Evolutionary conservation across 2,888 invertebrate genomes (phyloP).

Genomic region (Dicyrtomina minuta): DNA sequence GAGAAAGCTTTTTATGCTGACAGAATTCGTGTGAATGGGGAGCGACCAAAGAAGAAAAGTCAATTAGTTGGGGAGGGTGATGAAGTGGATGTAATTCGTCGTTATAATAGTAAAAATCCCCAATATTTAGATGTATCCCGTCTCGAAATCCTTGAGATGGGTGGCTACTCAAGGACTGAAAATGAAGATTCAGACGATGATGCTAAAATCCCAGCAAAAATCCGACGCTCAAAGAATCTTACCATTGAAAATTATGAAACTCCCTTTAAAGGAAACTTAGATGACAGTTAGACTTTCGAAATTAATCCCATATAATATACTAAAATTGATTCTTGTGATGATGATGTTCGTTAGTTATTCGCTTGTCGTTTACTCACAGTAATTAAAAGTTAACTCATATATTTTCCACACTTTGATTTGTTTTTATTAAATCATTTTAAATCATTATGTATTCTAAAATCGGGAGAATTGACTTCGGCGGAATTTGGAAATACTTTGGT

Average conservation of each 20-base stretch:
- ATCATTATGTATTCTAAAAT: too few relatives aligned
- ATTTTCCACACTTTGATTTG: too few relatives aligned
- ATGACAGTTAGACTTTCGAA: background rate
- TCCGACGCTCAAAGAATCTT: slow-evolving; percentile 69
- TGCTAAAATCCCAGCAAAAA: slow-evolving; percentile 61
- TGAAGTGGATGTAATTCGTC: slow-evolving; percentile 76
- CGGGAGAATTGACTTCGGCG: too few relatives aligned
- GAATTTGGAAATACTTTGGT: too few relatives aligned
- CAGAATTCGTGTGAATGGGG: slow-evolving; percentile 76
- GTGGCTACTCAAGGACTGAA: slow-evolving; percentile 24
- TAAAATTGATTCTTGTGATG: too few relatives aligned
- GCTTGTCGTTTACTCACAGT: too few relatives aligned
- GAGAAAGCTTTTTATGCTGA: slow-evolving; percentile 78
- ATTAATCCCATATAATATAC: background rate
- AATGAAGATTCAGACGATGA: slow-evolving; percentile 35
- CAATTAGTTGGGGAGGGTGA: slow-evolving; percentile 67
- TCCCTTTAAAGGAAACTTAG: slow-evolving; percentile 58
- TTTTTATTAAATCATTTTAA: too few relatives aligned
- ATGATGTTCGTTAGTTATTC: too few relatives aligned
- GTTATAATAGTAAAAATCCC: slow-evolving; percentile 67
- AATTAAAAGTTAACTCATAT: too few relatives aligned
- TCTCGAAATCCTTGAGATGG: slow-evolving; percentile 63
- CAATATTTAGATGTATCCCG: slow-evolving; percentile 70
- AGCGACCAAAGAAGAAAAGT: slow-evolving; percentile 75
- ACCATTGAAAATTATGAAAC: slow-evolving; percentile 72